Evolutionary conservation across 2,113 vertebrate genomes (phyloP), one percentile per base, ranked within the genome.

Genomic region (Polypterus bichir): DNA sequence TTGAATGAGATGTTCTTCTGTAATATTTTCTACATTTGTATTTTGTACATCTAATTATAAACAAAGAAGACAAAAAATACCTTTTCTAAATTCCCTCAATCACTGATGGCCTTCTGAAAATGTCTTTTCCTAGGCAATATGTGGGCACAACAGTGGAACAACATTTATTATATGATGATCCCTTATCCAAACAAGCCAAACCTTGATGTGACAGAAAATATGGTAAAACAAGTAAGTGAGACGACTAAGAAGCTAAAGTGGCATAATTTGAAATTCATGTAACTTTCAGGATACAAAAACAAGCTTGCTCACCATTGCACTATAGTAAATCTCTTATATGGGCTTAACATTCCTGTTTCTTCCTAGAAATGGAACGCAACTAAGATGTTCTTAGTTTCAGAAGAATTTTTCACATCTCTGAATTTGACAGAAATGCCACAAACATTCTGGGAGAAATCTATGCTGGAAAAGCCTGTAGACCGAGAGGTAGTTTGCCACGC

Each of bases 81-180:
- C 27, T 27, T 27, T 27, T 27, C 27, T 27, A 27, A 27, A 27
- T 27, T 27, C 1, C 27, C 27, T 27, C 27, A 27, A 27, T 27
- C 27, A 27, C 27, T 27, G 27, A 27, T 27, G 27, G 27, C 8
- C n/a, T 6, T 62, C 59, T 47, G 58, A 9, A 64, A 57, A 74
- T 65, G 69, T 74, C 65, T 62, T 68, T 59, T 62, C 77, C 59
- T 67, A 98, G 95, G 95, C 69, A 87, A 97, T 71, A 97, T 98
- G 95, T 98, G 94, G 93, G 86, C 92, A 60, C 95, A 98, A 75
- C 91, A 88, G 61, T 98, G 95, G 95, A 93, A 93, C 69, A 97
- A 92, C 67, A 82, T 98, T 71, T 98, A 95, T 1, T 75, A 83
- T 58, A 75, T 91, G 83, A 91, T 97, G 88, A 76, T 92, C 53